These are phyloP conservation scores for Jacana jacana DNA, from an alignment of 2,113 vertebrate genomes.

Conservation along the genomic window DNA sequence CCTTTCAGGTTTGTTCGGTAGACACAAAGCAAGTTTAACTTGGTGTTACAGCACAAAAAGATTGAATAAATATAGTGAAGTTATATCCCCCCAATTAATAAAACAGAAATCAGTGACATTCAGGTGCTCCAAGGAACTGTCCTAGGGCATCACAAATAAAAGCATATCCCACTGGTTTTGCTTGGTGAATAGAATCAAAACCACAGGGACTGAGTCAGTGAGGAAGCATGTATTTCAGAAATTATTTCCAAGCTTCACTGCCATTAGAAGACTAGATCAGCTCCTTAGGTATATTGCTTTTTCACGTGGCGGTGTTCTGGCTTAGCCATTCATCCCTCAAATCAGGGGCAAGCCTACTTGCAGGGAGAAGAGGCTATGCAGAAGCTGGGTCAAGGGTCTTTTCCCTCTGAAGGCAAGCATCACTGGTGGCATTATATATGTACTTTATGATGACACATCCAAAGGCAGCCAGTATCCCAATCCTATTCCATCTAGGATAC, in stretches of 20 bases:
- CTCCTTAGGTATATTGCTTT: background rate
- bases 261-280: background rate
- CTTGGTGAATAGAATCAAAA: background rate
- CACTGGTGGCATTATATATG: fast-evolving
- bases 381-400: background rate
- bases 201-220: background rate
- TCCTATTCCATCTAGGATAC: background rate
- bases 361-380: background rate
- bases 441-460: background rate
- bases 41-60: background rate
- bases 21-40: background rate
- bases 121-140: background rate
- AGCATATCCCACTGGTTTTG: background rate
- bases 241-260: background rate
- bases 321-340: background rate
- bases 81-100: background rate
- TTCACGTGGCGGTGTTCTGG: background rate
- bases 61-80: background rate
- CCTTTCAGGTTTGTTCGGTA: background rate
- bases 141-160: background rate
- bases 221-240: background rate
- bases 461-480: background rate
- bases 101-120: background rate
- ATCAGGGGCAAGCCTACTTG: background rate
- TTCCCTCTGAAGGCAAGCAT: background rate